Evolutionary conservation across 2,113 vertebrate species (phyloP), one percentile per base, ranked within the genome.

Genomic region (Ceyx margarethae): DNA sequence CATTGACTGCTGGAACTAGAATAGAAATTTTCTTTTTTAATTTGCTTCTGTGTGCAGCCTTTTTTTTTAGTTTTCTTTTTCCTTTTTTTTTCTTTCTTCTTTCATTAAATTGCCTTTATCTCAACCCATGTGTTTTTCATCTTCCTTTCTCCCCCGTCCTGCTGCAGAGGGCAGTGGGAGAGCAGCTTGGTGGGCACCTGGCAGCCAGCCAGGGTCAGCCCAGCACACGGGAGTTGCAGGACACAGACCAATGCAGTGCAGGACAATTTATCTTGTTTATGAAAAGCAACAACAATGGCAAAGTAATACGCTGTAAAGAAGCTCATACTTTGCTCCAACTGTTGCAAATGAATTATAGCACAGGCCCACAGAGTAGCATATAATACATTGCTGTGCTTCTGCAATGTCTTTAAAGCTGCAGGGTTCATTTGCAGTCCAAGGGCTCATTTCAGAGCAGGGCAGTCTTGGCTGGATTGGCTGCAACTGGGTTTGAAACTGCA

Each of bases 271-370:
- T 84, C 26, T 43, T 83, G 14, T 77, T 83, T 64, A 46, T 73
- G 53, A 37, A 78, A 83, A 78, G 73, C 77, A 92, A 33, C 54
- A 81, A 45, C 54, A 90, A 43, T 31, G 31, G 58, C 42, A 68
- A 80, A 76, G 37, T 18, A 58, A 78, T 21, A 42, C 5, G 35
- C 50, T 74, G n/a, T 68, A 35, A 53, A 78, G 37, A 68, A 74
- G 31, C 72, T 68, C 42, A 20, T 61, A 19, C 66, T 75, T 79
- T 46, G 29, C 82, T 68, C 45, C 75, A 43, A 16, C 58, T 83
- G 76, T 79, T 85, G 86, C 7, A 51, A 64, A 76, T 79, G 12
- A 82, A 46, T 79, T 42, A 21, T 7, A 60, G 66, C 40, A 10
- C 31, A 22, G 58, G 50, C 71, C 58, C 58, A 29, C 40, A 13